A percentile compares a stretch with the other conserved stretches of the same genome.
phyloP scores from a whole-genome alignment of 2,797 vertebrate species.

The Hybognathus amarus region DNA sequence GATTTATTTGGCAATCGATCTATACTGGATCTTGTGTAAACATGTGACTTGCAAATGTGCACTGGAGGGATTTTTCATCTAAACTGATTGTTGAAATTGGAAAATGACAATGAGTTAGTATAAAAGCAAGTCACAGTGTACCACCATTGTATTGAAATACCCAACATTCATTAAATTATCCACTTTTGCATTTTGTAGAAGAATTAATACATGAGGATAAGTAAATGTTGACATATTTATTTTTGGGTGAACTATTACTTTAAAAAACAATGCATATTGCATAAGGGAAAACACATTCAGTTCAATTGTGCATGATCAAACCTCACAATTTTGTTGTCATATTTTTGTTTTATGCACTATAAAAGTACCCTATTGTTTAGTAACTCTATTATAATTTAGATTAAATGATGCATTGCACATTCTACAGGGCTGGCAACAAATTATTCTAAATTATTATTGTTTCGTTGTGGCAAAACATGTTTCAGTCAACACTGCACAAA shows the following conservation, averaged over 20 bases:
- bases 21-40: not conserved
- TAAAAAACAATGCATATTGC: not conserved
- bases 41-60: not conserved
- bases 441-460: slow-evolving; percentile 52
- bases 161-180: not conserved
- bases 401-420: slow-evolving; percentile 45
- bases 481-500: slow-evolving; percentile 50
- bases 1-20: not conserved
- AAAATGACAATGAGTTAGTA: not conserved
- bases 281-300: slow-evolving; percentile 23
- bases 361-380: slow-evolving; percentile 46
- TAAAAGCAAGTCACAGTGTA: not conserved
- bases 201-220: not conserved
- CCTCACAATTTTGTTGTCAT: slow-evolving; percentile 37
- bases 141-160: not conserved
- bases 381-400: slow-evolving; percentile 37
- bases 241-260: not conserved
- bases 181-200: not conserved
- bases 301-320: slow-evolving; percentile 24
- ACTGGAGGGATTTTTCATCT: not conserved
- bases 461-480: slow-evolving; percentile 51
- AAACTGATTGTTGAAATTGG: not conserved
- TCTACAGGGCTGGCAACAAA: slow-evolving; percentile 47
- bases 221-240: not conserved
- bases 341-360: slow-evolving; percentile 27